Evolutionary conservation across 2,888 invertebrate species (phyloP), one percentile per base, ranked within the genome.

Genomic region (Thelaira solivaga): DNA sequence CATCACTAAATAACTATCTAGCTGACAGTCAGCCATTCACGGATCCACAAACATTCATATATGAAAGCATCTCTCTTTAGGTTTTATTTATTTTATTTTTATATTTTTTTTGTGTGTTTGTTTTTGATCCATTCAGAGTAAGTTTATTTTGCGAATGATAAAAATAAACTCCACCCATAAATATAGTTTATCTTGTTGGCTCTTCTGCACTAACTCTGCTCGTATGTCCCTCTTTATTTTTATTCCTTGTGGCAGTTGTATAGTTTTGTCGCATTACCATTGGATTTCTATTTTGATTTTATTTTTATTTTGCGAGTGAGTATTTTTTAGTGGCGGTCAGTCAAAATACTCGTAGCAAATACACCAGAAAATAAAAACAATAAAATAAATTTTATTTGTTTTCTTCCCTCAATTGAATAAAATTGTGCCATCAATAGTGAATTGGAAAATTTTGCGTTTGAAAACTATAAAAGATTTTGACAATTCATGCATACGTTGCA

Each of bases 371-470:
- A 57, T 20, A n/a, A 61, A 64, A 20, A 49, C 34, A 61, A 24
- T 57, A 64, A 82, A 83, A 84, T 85, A 85, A 81, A 83, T 85
- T 87, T 86, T 86, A 84, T 86, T 86, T 86, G 84, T 85, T 85
- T 86, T 82, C 11, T 80, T 84, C 76, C 77, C 82, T 82, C 85
- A 87, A 86, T 86, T 87, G 86, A 86, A 86, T 86, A 83, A 86
- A 86, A 87, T n/a, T 84, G 85, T 80, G 83, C 64, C 80, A 82
- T 83, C 85, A 86, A 85, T 85, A 83, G 80, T 80, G 71, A 76
- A 65, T 39, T 80, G n/a, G 51, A 81, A 80, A 80, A 68, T 62
- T 64, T 49, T 24, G 64, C 59, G 4, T 41, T 29, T 55, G 26
- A 26, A 26, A 26, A 26, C 26, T 31, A 26, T 24, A 13, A 51